Evolutionary conservation across 1,140 invertebrate species (phyloP), one percentile per base, ranked within the genome.

Genomic region (Andrena cerasifolii): DNA sequence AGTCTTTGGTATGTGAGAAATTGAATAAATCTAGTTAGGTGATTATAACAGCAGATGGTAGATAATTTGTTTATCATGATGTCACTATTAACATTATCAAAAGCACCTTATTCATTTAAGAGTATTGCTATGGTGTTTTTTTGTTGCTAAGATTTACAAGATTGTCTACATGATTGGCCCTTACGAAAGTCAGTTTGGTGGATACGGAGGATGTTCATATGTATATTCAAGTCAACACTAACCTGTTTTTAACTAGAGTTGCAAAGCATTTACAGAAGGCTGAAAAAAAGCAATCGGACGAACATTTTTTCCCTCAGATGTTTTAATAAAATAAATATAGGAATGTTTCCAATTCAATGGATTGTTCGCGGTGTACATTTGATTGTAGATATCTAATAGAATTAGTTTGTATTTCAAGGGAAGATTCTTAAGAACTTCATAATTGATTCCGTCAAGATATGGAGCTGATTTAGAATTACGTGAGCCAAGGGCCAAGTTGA

Each of bases 241-340:
- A 31, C 31, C 54, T 58, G 16, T 28, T 45, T 47, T 71, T 71
- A n/a, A 71, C 5, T 28, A 71, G 1, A 8, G 33, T 43, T 21
- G 59, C 40, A 47, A 71, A 47, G 0, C 59, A 7, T 43, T 71
- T 71, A 31, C 36, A 71, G 0, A 71, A 31, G n/a, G 40, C 59
- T 18, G 43, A 71, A 8, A 54, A 16, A 40, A 59, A 26, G 1
- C 14, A 8, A 71, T 71, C 1, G 43, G 56, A 2, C 43, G 10
- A 49, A 59, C 26, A 31, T 26, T 24, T 10, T 28, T 28, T 3
- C 26, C 21, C n/a, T 59, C 54, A 1, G 16, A 1, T 56, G 59
- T 71, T 24, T 54, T 21, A n/a, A 71, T 45, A 31, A 71, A 47
- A n/a, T 31, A 10, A 49, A 47, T 59, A 18, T 18, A 49, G 16